phyloP scores from a whole-genome alignment of 2,888 invertebrate genomes.

The Cosmopolites sordidus region DNA sequence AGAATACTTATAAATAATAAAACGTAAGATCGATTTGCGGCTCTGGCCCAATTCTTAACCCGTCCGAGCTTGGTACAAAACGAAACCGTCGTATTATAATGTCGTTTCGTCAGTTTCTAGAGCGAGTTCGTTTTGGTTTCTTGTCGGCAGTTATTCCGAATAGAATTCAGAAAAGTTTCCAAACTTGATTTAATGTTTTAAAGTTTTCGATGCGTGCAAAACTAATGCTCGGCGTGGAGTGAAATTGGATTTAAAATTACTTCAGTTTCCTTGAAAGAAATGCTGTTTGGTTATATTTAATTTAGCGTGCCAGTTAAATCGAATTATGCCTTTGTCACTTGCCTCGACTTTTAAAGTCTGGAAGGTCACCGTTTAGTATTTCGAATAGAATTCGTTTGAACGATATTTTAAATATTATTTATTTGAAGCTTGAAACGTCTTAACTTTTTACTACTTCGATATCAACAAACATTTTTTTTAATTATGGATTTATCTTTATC shows the following conservation, averaged over 20 bases:
- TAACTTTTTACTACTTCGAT: too few species aligned
- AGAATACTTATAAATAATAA: not conserved
- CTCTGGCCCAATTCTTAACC: slow-evolving; percentile 5
- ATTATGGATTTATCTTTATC: too few species aligned
- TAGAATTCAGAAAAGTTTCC: slow-evolving; percentile 23
- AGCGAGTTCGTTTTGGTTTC: slow-evolving; percentile 19
- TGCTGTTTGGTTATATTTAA: not conserved
- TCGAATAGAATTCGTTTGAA: too few species aligned
- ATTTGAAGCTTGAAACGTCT: too few species aligned
- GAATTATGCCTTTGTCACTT: too few species aligned
- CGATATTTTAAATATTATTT: too few species aligned
- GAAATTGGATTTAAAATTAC: slow-evolving; percentile 26
- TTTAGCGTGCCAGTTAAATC: not conserved
- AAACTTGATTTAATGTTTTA: slow-evolving; percentile 28
- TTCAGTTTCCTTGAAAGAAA: not conserved
- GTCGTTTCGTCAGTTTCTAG: slow-evolving; percentile 20
- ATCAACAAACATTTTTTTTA: too few species aligned
- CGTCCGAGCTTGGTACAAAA: slow-evolving; percentile 21
- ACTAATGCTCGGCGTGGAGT: slow-evolving; percentile 22
- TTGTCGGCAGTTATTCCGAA: slow-evolving; percentile 17
- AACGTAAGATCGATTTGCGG: not conserved
- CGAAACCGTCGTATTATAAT: slow-evolving; percentile 24
- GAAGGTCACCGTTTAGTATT: too few species aligned
- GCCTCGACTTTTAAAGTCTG: too few species aligned
- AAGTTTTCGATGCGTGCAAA: slow-evolving; percentile 26